These are phyloP conservation scores for Limnodromus scolopaceus DNA, from an alignment of 2,797 vertebrate species.

Conservation along the genomic window DNA sequence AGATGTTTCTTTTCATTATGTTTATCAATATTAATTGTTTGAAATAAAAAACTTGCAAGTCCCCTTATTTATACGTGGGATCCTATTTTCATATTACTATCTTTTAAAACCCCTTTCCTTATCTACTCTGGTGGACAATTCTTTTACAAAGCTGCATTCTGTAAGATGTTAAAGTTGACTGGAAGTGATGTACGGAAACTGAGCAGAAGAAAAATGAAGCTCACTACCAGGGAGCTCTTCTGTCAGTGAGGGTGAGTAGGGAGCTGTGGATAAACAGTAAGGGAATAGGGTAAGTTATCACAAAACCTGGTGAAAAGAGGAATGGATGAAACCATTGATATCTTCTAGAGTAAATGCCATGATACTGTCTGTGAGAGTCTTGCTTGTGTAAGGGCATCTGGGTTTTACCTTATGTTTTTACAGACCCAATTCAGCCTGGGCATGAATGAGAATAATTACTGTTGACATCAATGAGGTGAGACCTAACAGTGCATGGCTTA, in stretches of 20 bases:
- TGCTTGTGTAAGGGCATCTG: neutral
- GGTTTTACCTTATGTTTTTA: neutral
- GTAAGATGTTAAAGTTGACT: neutral
- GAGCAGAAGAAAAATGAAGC: neutral
- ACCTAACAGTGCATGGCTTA: neutral
- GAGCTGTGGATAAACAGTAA: neutral
- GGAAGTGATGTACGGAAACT: neutral
- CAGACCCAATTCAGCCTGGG: neutral
- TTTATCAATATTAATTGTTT: neutral
- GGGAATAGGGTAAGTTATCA: neutral
- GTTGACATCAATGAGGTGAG: constrained; percentile 4
- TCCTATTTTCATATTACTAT: neutral
- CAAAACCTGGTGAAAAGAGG: neutral
- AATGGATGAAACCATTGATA: neutral
- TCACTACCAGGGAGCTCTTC: neutral
- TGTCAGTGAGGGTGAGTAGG: neutral
- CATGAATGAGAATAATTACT: neutral
- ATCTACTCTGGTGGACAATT: neutral
- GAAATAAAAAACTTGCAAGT: neutral
- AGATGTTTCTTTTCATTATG: neutral
- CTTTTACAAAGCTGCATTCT: neutral
- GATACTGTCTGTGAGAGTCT: neutral
- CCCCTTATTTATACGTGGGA: neutral
- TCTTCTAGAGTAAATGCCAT: neutral
- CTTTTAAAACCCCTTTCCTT: neutral